Percentiles rank a stretch among this genome's conserved stretches.
Evolutionary conservation across 2,797 vertebrate species (phyloP).

Genomic region (Holocentrus rufus): DNA sequence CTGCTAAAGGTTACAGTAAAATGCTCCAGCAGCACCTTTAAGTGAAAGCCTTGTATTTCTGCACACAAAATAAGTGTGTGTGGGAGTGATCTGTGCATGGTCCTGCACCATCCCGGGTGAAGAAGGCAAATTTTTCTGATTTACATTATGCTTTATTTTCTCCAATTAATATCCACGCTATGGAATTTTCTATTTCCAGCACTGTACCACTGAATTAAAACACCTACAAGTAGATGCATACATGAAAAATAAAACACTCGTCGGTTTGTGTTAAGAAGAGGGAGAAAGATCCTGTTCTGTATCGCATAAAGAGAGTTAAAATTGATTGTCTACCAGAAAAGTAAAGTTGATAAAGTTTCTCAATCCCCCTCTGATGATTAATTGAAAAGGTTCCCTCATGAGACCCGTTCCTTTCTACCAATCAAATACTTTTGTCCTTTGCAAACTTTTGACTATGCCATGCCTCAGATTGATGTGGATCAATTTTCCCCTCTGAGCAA

Average conservation of each 20-base stretch:
- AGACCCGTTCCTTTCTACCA: not conserved
- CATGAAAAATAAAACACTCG: not conserved
- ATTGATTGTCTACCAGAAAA: not conserved
- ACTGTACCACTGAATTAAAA: not conserved
- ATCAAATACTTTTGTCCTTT: constrained; percentile 19
- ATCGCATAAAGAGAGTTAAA: not conserved
- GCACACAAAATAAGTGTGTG: too few species aligned
- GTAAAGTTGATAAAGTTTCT: constrained; percentile 16
- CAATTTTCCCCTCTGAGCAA: constrained; percentile 17
- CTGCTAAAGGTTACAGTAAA: too few species aligned
- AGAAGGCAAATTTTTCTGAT: too few species aligned
- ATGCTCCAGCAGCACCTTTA: too few species aligned
- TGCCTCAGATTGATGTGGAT: constrained; percentile 17
- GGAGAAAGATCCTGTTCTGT: not conserved
- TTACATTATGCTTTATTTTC: too few species aligned
- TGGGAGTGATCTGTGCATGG: too few species aligned
- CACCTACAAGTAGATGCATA: not conserved
- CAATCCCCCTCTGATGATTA: constrained; percentile 13
- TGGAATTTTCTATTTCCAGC: not conserved
- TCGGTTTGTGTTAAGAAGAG: not conserved
- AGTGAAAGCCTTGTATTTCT: too few species aligned
- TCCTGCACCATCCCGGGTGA: too few species aligned
- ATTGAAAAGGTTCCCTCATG: not conserved
- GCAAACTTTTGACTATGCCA: constrained; percentile 4
- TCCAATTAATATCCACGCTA: too few species aligned